Conservation (phyloP, 2,113 vertebrate genomes). For the Xyliphius kryptos region DNA sequence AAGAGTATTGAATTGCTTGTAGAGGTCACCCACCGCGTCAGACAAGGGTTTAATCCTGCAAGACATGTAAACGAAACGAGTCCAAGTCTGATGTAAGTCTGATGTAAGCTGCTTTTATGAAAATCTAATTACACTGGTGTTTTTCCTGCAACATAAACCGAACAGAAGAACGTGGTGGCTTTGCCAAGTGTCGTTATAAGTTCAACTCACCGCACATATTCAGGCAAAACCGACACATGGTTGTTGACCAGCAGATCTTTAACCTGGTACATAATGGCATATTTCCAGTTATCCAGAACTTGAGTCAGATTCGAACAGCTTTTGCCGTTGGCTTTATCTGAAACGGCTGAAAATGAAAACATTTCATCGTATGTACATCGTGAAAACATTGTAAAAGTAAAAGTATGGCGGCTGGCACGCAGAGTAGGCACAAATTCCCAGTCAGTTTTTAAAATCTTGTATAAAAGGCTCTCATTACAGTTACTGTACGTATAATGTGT, state of each 20-base stretch:
- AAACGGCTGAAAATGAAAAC: conserved; percentile 42
- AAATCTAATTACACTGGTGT: neutral
- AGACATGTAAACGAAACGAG: neutral
- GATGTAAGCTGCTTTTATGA: neutral
- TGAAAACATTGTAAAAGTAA: too few relatives aligned
- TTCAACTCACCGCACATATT: conserved; percentile 72
- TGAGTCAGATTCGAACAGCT: conserved; percentile 80
- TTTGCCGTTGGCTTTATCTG: conserved; percentile 43
- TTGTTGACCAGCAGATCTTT: conserved; percentile 75
- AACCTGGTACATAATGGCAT: conserved; percentile 76
- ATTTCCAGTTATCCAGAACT: conserved; percentile 85
- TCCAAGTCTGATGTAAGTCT: neutral
- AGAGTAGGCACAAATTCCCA: too few relatives aligned
- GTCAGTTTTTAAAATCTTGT: too few relatives aligned
- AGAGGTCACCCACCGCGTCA: conserved; percentile 71
- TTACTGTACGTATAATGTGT: too few relatives aligned
- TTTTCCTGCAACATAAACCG: neutral
- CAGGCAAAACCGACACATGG: conserved; percentile 73
- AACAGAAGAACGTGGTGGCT: neutral
- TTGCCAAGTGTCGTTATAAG: neutral
- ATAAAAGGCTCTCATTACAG: too few relatives aligned
- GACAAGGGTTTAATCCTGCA: conserved; percentile 73
- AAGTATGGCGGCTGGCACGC: too few relatives aligned
- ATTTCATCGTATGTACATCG: too few relatives aligned
- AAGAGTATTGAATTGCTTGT: conserved; percentile 70